These are phyloP conservation scores for Thaumetopoea pityocampa DNA, from an alignment of 1,140 invertebrate species.

Conservation along the genomic window DNA sequence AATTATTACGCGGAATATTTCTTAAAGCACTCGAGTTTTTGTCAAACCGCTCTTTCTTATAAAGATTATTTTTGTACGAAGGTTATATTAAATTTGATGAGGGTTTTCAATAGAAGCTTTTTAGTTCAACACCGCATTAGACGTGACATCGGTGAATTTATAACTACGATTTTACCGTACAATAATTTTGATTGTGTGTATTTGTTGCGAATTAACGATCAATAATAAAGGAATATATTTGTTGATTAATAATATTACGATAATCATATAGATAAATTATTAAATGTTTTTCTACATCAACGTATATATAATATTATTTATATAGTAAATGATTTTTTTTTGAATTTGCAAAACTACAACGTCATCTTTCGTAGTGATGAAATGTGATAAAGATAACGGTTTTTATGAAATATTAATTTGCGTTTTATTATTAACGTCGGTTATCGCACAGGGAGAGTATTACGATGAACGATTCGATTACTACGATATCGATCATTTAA, in stretches of 20 bases:
- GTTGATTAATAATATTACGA: too few relatives aligned
- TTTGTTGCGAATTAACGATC: slow-evolving; percentile 1
- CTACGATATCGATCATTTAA: slow-evolving; percentile 80
- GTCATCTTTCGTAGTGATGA: too few relatives aligned
- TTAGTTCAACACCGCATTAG: slow-evolving; percentile 19
- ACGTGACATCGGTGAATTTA: slow-evolving; percentile 10
- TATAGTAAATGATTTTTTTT: too few relatives aligned
- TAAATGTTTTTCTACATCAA: too few relatives aligned
- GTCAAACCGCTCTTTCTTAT: slow-evolving; percentile 24
- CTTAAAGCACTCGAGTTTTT: slow-evolving; percentile 23
- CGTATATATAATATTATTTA: too few relatives aligned
- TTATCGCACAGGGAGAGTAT: slow-evolving; percentile 26
- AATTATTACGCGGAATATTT: not conserved
- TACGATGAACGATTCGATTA: slow-evolving; percentile 72
- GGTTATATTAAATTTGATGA: slow-evolving; percentile 24
- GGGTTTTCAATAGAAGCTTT: slow-evolving; percentile 30
- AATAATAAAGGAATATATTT: too few relatives aligned
- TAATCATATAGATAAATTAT: too few relatives aligned
- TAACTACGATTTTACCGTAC: slow-evolving; percentile 7
- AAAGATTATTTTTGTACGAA: slow-evolving; percentile 26
- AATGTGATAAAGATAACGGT: too few relatives aligned
- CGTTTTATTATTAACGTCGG: slow-evolving; percentile 6
- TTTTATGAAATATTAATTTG: slow-evolving; percentile 17
- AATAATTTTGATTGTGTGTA: not conserved
- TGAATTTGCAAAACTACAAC: too few relatives aligned